Evolutionary conservation across 2,113 vertebrate species (phyloP).

Genomic region (Channa maculata): DNA sequence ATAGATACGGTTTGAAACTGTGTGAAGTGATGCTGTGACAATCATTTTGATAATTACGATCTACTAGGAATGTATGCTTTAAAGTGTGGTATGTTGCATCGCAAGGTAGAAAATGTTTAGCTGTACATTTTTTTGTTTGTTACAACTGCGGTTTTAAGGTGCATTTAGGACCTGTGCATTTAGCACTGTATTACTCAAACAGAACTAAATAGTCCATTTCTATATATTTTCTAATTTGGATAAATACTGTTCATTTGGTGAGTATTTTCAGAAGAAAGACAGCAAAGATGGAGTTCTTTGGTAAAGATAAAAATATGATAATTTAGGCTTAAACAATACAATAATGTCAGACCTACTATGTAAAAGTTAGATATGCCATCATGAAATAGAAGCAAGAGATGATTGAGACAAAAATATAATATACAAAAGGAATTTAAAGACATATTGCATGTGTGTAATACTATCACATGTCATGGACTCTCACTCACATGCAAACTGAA

Average conservation of each 20-base stretch:
- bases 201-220: too few species aligned
- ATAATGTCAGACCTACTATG: neutral
- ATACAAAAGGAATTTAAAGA: conserved; percentile 56
- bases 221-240: too few species aligned
- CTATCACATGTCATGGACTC: neutral
- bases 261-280: neutral
- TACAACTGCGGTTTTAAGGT: too few species aligned
- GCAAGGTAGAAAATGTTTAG: neutral
- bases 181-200: too few species aligned
- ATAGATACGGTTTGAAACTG: neutral
- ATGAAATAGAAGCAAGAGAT: conserved; percentile 72
- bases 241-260: neutral
- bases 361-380: conserved; percentile 26
- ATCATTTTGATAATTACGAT: neutral
- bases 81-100: neutral
- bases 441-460: conserved; percentile 15
- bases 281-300: neutral
- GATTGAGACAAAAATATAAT: conserved; percentile 71
- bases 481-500: conserved; percentile 23
- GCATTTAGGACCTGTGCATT: too few species aligned
- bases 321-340: too few species aligned
- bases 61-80: neutral
- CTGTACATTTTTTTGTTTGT: too few species aligned
- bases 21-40: conserved; percentile 12
- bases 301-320: too few species aligned